phyloP scores from a whole-genome alignment of 2,113 vertebrate species.

The Sorex fumeus region DNA sequence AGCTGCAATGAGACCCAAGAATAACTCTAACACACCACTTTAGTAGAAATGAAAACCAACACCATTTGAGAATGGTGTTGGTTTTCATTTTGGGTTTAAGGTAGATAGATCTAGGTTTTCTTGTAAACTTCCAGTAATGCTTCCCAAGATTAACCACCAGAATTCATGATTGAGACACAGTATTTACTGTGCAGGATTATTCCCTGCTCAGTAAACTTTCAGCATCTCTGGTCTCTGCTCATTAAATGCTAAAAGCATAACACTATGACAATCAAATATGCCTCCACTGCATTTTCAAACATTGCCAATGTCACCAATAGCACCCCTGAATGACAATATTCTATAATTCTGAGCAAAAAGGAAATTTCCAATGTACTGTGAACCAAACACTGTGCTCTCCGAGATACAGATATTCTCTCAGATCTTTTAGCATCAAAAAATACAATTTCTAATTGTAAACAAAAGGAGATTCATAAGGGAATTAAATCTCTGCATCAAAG shows the following conservation, averaged over 20 bases:
- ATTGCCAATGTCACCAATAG: neutral
- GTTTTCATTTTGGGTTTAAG: no score
- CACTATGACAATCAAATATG: neutral
- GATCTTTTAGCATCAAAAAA: neutral
- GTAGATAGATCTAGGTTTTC: neutral
- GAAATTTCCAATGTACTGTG: slow-evolving; percentile 1
- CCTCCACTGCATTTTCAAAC: neutral
- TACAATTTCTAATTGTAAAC: slow-evolving; percentile 31
- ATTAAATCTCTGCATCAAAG: slow-evolving; percentile 32
- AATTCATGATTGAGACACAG: neutral
- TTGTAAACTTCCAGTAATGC: neutral
- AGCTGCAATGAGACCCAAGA: neutral
- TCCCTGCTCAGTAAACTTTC: neutral
- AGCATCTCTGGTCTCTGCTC: neutral
- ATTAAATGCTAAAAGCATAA: neutral
- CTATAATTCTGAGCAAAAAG: slow-evolving; percentile 45
- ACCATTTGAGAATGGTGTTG: slow-evolving; percentile 12
- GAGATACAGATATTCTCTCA: neutral
- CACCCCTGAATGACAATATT: neutral
- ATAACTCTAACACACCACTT: neutral
- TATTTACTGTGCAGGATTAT: neutral
- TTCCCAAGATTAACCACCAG: neutral
- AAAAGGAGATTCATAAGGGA: neutral
- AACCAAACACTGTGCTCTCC: neutral
- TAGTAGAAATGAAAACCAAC: neutral